Evolutionary conservation across 2,113 vertebrate genomes (phyloP), one percentile per base, ranked within the genome.

Genomic region (Manacus vitellinus): DNA sequence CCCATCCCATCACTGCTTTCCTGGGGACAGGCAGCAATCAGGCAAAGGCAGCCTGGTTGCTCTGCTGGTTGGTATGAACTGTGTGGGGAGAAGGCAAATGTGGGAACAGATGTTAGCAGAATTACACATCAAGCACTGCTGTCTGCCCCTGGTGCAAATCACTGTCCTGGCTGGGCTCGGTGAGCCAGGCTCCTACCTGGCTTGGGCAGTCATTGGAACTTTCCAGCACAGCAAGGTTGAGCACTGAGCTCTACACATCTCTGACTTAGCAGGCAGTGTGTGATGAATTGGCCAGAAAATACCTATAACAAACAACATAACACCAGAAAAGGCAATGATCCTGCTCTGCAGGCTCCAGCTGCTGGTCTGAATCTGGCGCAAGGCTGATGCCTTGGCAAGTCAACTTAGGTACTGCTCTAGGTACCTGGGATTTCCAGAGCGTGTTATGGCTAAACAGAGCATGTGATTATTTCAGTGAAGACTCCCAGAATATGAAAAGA

Each of bases 1-100:
- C 30, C 67, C 5, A 1, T 52, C 51, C 23, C 25, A 31, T 59
- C 0, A 0, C 46, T 1, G 12, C 46, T 47, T 78, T 73, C 54
- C 39, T 3, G 14, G 52, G n/a, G 27, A 66, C 1, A 1, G 51
- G 17, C 11, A 33, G 71, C 49, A 66, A 47, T 52, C 51, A 28
- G 14, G 62, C 41, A 39, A 66, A 81, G 52, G 80, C 72, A 55
- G 74, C 15, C 82, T 54, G 13, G 14, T 8, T 37, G 67, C 46
- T 66, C 55, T 73, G 39, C 55, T 0, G 0, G 10, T 10, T 31
- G 23, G 12, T 59, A 71, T 87, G 39, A 62, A 18, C 37, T 15
- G 23, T 31, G 20, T 14, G 25, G 31, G 14, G 27, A 76, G 55
- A 72, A 83, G 67, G 44, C 49, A 65, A 73, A 41, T 4, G 8